These are phyloP conservation scores for Coenonympha glycerion DNA, from an alignment of 2,888 invertebrate species.

Conservation along the genomic window DNA sequence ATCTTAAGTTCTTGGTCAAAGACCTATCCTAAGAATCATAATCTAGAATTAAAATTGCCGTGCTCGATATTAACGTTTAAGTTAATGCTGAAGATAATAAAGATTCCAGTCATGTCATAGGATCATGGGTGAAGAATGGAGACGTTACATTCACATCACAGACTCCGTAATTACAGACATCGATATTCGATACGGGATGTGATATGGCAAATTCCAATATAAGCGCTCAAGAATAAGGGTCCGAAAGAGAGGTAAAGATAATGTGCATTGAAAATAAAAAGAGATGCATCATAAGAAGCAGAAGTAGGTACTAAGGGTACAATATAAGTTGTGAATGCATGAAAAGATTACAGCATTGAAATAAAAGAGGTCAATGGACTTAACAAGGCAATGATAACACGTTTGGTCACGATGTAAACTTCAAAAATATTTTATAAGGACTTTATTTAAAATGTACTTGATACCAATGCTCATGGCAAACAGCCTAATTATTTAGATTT, in stretches of 20 bases:
- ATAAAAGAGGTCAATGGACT: neutral
- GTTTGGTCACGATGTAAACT: too few species aligned
- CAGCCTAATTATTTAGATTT: neutral
- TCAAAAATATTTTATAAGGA: too few species aligned
- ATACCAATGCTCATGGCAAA: neutral
- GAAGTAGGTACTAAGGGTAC: neutral
- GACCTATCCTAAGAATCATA: neutral
- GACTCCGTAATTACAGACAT: neutral
- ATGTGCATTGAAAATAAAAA: too few species aligned
- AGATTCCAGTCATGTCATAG: slow-evolving; percentile 10
- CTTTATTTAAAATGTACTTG: neutral
- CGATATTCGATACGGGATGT: neutral
- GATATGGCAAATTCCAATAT: slow-evolving; percentile 10
- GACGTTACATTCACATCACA: slow-evolving; percentile 3
- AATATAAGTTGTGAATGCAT: neutral
- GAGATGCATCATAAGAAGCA: neutral
- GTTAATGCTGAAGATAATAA: slow-evolving; percentile 6
- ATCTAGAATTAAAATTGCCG: slow-evolving; percentile 9
- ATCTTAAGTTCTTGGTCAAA: neutral
- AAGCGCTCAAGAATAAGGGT: too few species aligned
- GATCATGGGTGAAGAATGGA: slow-evolving; percentile 1
- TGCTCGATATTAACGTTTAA: neutral
- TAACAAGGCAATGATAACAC: neutral
- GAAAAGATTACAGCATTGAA: neutral
- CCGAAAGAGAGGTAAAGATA: too few species aligned